Conservation (phyloP, 2,113 vertebrate species). For the Syrmaticus mikado region DNA sequence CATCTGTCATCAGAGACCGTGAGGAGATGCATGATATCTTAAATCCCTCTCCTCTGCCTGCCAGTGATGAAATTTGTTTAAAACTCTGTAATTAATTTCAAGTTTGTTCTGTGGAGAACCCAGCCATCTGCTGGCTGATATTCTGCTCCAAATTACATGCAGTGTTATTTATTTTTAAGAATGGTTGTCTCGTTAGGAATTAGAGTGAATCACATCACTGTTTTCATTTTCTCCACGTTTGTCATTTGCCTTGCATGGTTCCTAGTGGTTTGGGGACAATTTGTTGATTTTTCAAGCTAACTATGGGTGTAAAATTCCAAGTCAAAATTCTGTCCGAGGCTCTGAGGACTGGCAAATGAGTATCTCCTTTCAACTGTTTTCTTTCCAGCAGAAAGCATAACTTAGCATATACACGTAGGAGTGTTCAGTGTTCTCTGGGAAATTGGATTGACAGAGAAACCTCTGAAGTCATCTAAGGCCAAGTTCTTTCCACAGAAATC, state of each 20-base stretch:
- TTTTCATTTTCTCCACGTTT: slow-evolving; percentile 27
- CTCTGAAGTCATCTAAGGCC: slow-evolving; percentile 69
- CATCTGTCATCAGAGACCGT: not conserved
- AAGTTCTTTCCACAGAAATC: slow-evolving; percentile 68
- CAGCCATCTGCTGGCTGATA: not conserved
- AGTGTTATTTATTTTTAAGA: not conserved
- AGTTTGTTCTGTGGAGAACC: not conserved
- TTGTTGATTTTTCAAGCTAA: slow-evolving; percentile 65
- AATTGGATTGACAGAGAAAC: slow-evolving; percentile 60
- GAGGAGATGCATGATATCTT: fast-evolving
- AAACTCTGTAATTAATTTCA: not conserved
- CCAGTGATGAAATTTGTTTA: not conserved
- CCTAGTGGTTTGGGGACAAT: slow-evolving; percentile 29
- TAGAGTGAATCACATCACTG: not conserved
- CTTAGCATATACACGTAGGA: not conserved
- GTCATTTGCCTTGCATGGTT: slow-evolving; percentile 48
- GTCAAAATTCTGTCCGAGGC: slow-evolving; percentile 59
- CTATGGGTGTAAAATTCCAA: slow-evolving; percentile 70
- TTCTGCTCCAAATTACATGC: not conserved
- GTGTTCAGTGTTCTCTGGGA: slow-evolving; percentile 51
- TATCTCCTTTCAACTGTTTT: slow-evolving; percentile 58
- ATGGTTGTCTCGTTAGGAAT: not conserved
- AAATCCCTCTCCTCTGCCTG: not conserved
- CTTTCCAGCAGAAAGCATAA: not conserved
- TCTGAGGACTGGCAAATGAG: slow-evolving; percentile 55